phyloP scores from a whole-genome alignment of 2,113 vertebrate species.

The Ictalurus furcatus region DNA sequence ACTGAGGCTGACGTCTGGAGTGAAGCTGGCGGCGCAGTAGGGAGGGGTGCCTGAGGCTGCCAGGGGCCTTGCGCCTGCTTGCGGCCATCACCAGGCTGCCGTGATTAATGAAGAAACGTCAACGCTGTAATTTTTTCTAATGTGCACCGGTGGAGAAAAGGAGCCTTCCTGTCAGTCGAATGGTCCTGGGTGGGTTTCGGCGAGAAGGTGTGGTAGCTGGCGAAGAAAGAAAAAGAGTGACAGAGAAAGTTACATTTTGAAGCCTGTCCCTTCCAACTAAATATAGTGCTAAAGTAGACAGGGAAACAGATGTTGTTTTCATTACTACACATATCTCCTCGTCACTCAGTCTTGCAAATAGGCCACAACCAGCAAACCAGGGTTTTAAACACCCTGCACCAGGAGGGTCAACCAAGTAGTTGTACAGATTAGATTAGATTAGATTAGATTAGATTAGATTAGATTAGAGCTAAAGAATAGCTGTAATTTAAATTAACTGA shows the following conservation, averaged over 20 bases:
- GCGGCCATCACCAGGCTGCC: constrained; percentile 64
- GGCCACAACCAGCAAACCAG: constrained; percentile 90
- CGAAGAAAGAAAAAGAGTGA: constrained; percentile 22
- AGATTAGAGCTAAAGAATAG: not conserved
- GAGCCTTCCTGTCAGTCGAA: constrained; percentile 55
- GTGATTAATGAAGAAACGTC: constrained; percentile 92
- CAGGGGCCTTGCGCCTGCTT: constrained; percentile 61
- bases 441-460: not conserved
- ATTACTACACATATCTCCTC: constrained; percentile 53
- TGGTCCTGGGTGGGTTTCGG: constrained; percentile 39
- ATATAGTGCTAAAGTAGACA: not conserved
- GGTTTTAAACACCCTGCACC: constrained; percentile 88
- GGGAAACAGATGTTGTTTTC: constrained; percentile 29
- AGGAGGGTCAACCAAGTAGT: constrained; percentile 90
- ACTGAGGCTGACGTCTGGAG: constrained; percentile 58
- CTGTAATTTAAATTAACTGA: not conserved
- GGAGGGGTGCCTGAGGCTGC: constrained; percentile 63
- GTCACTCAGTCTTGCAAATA: constrained; percentile 65
- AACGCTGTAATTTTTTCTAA: constrained; percentile 80
- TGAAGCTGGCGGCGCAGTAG: constrained; percentile 63
- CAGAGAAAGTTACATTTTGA: constrained; percentile 2
- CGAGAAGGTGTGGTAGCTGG: constrained; percentile 48
- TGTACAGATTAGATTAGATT: constrained; percentile 59
- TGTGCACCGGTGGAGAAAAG: constrained; percentile 71
- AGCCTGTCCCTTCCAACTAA: not conserved